A percentile compares a stretch with the other conserved stretches of the same genome.
These are phyloP conservation scores for Phainopepla nitens DNA, from an alignment of 2,113 vertebrate genomes.

Conservation along the genomic window DNA sequence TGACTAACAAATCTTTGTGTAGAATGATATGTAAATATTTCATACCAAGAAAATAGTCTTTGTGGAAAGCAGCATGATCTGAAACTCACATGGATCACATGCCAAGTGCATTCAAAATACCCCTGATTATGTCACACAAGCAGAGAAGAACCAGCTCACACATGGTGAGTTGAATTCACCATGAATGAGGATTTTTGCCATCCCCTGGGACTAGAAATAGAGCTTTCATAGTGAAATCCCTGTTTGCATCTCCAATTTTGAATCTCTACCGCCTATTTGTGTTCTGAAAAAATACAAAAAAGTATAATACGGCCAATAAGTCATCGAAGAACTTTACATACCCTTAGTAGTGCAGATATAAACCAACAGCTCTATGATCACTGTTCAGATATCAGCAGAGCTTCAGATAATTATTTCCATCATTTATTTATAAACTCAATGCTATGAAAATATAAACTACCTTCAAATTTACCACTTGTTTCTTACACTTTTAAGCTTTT, in stretches of 20 bases:
- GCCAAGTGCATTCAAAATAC: neutral
- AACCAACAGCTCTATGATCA: neutral
- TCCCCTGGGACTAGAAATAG: neutral
- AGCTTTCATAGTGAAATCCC: neutral
- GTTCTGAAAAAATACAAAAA: neutral
- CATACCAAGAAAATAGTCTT: neutral
- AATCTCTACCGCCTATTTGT: neutral
- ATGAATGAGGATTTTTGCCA: neutral
- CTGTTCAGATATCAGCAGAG: neutral
- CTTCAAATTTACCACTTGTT: neutral
- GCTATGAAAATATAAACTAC: neutral
- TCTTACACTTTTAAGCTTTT: neutral
- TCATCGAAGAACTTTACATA: neutral
- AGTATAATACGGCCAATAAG: neutral
- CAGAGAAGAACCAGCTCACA: neutral
- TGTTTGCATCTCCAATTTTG: neutral
- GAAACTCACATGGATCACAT: neutral
- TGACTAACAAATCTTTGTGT: neutral
- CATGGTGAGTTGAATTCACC: neutral
- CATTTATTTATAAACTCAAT: rapidly evolving
- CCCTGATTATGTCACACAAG: neutral
- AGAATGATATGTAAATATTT: neutral
- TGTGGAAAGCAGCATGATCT: neutral
- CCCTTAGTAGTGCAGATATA: neutral
- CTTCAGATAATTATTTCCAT: neutral